phyloP scores from a whole-genome alignment of 37 sponge, comb jelly and placozoan genomes.

The Chondrilla cf. caribensis region DNA sequence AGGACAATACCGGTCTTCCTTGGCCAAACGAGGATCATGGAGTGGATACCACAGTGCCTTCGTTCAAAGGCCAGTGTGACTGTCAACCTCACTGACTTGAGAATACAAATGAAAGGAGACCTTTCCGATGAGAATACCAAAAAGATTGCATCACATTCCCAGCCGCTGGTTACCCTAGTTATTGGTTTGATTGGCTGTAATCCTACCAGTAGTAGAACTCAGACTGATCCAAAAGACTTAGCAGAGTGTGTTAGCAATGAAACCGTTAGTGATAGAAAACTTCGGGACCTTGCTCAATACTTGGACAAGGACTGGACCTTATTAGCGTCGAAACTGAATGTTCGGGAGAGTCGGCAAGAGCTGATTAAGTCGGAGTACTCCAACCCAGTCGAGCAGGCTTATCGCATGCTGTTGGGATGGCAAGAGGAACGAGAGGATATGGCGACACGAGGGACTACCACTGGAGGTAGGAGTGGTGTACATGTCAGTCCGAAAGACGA shows the following conservation, averaged over 20 bases:
- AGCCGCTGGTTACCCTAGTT: no score
- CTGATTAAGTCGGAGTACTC: not conserved
- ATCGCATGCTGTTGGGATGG: slow-evolving; percentile 33
- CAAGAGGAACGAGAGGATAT: not conserved
- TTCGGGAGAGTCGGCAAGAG: not conserved
- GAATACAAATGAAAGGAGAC: not conserved
- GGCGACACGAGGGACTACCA: not conserved
- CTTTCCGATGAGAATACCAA: not conserved
- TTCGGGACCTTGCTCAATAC: not conserved
- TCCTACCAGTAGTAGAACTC: slow-evolving; percentile 19
- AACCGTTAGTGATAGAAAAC: not conserved
- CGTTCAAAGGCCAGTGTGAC: not conserved
- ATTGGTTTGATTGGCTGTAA: no score
- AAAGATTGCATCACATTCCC: not conserved
- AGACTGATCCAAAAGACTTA: not conserved
- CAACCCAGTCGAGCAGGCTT: slow-evolving; percentile 17
- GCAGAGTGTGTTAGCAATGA: not conserved
- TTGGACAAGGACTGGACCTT: slow-evolving; percentile 30
- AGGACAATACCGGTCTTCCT: not conserved
- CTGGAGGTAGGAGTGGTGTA: not conserved
- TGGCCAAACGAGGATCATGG: not conserved
- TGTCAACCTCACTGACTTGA: not conserved
- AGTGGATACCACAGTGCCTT: not conserved
- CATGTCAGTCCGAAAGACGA: not conserved
- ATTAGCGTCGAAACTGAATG: slow-evolving; percentile 17